Conservation (phyloP, 2,797 vertebrate genomes). For the Gymnopithys bicolor region DNA sequence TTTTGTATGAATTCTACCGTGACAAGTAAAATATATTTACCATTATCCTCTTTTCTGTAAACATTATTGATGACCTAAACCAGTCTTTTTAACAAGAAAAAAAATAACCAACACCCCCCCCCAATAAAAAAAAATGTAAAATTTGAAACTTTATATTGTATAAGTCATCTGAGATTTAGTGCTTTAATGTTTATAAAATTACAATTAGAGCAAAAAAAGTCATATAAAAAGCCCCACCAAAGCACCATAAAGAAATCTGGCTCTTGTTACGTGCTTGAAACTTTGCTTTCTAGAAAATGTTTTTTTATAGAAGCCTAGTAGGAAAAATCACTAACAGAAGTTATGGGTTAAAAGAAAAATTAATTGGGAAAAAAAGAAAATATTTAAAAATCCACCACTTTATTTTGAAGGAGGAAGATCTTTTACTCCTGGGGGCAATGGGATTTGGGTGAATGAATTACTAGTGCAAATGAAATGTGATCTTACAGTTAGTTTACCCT, state of each 20-base stretch:
- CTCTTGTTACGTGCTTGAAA: neutral
- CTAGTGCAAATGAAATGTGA: neutral
- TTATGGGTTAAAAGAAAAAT: neutral
- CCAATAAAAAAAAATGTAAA: neutral
- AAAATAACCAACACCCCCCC: fast-evolving
- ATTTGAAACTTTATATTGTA: neutral
- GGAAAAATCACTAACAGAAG: neutral
- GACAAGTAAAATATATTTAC: neutral
- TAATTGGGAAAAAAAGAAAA: neutral
- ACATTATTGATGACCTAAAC: neutral
- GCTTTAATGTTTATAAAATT: neutral
- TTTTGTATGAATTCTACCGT: neutral
- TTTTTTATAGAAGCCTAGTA: neutral
- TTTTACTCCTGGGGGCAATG: neutral
- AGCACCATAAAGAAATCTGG: neutral
- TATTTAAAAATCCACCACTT: neutral
- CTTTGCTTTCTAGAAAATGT: neutral
- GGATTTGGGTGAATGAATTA: neutral
- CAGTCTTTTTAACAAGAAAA: neutral
- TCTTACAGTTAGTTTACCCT: neutral
- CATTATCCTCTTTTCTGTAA: neutral
- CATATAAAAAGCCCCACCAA: neutral
- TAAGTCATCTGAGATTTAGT: neutral
- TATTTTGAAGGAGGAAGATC: neutral
- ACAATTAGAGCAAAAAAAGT: fast-evolving